These are phyloP conservation scores for human (Homo sapiens) DNA, from an alignment of 2,113 vertebrate species.

Conservation along the genomic window DNA sequence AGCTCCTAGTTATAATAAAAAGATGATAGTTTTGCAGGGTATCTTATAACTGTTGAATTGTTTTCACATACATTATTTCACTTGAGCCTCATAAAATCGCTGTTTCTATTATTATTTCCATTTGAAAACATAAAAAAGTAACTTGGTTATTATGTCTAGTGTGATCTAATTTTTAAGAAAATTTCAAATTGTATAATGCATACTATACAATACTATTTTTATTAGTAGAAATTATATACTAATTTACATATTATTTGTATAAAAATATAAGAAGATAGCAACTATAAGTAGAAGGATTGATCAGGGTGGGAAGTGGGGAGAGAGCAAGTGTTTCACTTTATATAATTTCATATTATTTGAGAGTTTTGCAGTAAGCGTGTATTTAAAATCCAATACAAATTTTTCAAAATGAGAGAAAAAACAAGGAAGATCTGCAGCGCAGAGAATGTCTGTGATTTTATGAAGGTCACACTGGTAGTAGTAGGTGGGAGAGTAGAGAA, in stretches of 20 bases:
- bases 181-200: not conserved
- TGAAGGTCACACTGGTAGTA: not conserved
- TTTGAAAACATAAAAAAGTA: not conserved
- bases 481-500: not conserved
- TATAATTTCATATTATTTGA: not conserved
- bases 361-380: not conserved
- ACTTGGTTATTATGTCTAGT: not conserved
- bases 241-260: not conserved
- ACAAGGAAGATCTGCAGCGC: not conserved
- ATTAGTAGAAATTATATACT: not conserved
- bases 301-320: not conserved
- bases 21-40: not conserved
- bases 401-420: not conserved
- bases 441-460: not conserved
- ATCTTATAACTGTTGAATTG: not conserved
- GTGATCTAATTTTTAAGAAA: slow-evolving; percentile 2
- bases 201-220: not conserved
- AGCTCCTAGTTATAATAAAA: not conserved
- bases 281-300: not conserved
- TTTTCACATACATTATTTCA: slow-evolving; percentile 6
- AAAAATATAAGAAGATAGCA: not conserved
- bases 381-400: not conserved
- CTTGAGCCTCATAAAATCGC: not conserved
- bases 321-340: not conserved
- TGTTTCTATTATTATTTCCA: not conserved